phyloP scores from a whole-genome alignment of 2,797 vertebrate genomes.

The Ctenosaura bakeri region DNA sequence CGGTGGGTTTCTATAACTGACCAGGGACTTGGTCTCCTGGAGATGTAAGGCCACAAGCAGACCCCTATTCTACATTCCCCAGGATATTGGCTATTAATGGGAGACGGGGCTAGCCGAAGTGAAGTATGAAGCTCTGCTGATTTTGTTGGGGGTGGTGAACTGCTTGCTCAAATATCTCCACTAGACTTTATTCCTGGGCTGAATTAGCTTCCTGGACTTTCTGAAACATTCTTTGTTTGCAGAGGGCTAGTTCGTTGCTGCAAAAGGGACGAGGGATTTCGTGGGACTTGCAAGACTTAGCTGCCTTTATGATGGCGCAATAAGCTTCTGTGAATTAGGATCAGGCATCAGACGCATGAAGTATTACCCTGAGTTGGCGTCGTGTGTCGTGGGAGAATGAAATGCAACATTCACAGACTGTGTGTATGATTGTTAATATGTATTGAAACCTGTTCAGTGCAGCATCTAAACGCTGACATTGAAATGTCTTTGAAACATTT shows the following conservation, averaged over 20 bases:
- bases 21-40: too few species aligned
- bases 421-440: neutral
- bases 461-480: neutral
- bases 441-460: neutral
- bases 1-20: too few species aligned
- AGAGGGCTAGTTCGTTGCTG: too few species aligned
- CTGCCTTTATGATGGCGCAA: neutral
- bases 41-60: too few species aligned
- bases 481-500: neutral
- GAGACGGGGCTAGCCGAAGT: neutral
- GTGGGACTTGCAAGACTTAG: neutral
- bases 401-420: neutral
- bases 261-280: neutral
- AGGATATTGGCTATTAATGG: neutral
- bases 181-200: neutral
- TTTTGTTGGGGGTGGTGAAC: neutral
- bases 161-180: too few species aligned
- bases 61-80: neutral
- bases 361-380: neutral
- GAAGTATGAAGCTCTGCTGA: neutral
- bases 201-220: neutral
- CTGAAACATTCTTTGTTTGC: neutral
- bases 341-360: neutral
- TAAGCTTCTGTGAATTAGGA: neutral
- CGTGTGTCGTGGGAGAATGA: neutral